These are phyloP conservation scores for Tethya wilhelma DNA, from an alignment of 37 sponge, comb jelly and placozoan species.

Conservation along the genomic window DNA sequence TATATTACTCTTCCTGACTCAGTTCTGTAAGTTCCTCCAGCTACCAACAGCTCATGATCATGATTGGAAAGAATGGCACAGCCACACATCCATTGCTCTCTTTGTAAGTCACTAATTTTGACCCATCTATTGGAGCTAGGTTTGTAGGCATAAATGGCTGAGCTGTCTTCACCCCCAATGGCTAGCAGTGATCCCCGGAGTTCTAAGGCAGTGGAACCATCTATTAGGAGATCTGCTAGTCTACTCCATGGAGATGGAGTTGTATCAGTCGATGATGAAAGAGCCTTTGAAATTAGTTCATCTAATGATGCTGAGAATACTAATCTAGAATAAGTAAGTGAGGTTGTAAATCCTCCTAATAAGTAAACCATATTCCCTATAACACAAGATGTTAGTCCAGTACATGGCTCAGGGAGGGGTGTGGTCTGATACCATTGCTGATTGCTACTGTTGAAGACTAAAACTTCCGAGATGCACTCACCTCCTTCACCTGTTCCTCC, in stretches of 20 bases:
- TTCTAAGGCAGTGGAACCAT: conserved; percentile 6
- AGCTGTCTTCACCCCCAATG: neutral
- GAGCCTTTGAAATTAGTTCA: neutral
- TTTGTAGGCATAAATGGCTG: conserved; percentile 15
- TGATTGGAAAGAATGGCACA: neutral
- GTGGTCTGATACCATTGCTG: neutral
- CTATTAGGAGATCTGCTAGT: neutral
- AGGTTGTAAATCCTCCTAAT: neutral
- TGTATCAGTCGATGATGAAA: neutral
- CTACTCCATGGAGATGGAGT: conserved; percentile 1
- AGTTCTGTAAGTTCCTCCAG: no score
- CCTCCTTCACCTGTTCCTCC: neutral
- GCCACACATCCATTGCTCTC: neutral
- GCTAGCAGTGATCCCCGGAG: conserved; percentile 15
- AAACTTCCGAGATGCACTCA: neutral
- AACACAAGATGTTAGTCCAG: neutral
- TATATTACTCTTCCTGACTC: no score
- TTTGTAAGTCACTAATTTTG: conserved; percentile 16
- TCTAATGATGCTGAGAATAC: conserved; percentile 5
- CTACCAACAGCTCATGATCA: conserved; percentile 14
- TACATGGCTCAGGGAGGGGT: neutral
- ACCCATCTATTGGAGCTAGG: conserved; percentile 11
- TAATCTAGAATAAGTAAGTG: neutral
- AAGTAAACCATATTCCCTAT: neutral
- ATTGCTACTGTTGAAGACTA: neutral